Percentiles rank a stretch among this genome's conserved stretches.
phyloP scores from a whole-genome alignment of 2,113 vertebrate species.

The Prinia subflava region DNA sequence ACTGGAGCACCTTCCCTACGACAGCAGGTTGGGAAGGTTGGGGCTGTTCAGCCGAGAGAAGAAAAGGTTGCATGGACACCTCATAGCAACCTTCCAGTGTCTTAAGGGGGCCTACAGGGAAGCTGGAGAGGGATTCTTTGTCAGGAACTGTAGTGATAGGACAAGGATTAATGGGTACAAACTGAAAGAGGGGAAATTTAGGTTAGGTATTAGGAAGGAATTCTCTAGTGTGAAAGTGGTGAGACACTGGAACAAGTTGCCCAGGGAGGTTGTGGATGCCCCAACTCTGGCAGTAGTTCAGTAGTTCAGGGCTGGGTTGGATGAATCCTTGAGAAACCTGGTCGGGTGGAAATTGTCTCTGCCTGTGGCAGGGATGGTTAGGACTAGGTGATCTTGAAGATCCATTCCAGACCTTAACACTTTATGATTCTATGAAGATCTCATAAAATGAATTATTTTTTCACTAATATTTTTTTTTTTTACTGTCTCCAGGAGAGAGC shows the following conservation, averaged over 20 bases:
- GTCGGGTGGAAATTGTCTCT: not conserved
- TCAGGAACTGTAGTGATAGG: not conserved
- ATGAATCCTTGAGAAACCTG: not conserved
- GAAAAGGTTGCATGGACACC: not conserved
- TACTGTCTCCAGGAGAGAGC: not conserved
- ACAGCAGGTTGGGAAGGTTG: not conserved
- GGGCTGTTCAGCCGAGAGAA: not conserved
- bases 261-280: not conserved
- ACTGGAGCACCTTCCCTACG: not conserved
- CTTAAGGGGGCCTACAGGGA: not conserved
- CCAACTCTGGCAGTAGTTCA: not conserved
- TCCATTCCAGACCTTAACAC: not conserved
- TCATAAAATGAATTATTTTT: not conserved
- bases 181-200: not conserved
- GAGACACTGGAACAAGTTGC: not conserved
- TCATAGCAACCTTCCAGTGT: not conserved
- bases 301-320: not conserved
- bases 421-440: not conserved
- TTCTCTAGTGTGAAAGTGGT: not conserved
- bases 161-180: not conserved
- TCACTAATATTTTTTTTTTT: not conserved
- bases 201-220: not conserved
- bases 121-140: not conserved
- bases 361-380: not conserved
- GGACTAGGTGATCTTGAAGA: not conserved